A percentile compares a stretch with the other conserved stretches of the same genome.
Evolutionary conservation across 2,113 vertebrate species (phyloP).

Genomic region (Labeo rohita): DNA sequence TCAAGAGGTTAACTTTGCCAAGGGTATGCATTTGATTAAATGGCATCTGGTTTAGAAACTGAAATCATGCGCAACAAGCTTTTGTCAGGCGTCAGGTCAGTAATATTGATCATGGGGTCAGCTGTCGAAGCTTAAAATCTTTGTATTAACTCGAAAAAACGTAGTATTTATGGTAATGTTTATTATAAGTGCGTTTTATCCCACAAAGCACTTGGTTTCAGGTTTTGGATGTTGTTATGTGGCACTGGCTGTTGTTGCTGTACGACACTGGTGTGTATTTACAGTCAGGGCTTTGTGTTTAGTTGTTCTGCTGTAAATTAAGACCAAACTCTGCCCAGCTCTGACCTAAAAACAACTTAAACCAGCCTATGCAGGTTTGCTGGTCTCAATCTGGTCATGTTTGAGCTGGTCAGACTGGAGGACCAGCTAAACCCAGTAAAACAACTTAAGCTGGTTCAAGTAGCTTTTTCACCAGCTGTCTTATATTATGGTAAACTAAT

Average conservation of each 20-base stretch:
- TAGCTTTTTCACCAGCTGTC: not conserved
- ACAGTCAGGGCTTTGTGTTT: slow-evolving; percentile 3
- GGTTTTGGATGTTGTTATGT: not conserved
- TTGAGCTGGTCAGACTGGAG: not conserved
- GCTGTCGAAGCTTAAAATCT: not conserved
- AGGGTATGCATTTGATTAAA: not conserved
- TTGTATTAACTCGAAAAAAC: not conserved
- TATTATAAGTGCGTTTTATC: not conserved
- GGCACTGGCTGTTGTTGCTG: not conserved
- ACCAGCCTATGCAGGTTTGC: not conserved
- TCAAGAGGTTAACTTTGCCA: not conserved
- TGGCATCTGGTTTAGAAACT: not conserved
- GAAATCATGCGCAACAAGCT: slow-evolving; percentile 13
- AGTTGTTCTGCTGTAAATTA: not conserved
- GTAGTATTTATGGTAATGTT: not conserved
- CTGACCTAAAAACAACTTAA: not conserved
- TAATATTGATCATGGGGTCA: not conserved
- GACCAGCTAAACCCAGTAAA: not conserved
- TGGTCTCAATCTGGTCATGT: not conserved
- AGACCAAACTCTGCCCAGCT: not conserved
- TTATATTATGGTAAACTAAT: not conserved
- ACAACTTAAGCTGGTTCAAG: not conserved
- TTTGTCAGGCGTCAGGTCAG: not conserved
- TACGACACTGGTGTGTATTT: not conserved
- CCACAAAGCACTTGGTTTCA: not conserved